Evolutionary conservation across 2,113 vertebrate genomes (phyloP).

Genomic region (Micromys minutus): DNA sequence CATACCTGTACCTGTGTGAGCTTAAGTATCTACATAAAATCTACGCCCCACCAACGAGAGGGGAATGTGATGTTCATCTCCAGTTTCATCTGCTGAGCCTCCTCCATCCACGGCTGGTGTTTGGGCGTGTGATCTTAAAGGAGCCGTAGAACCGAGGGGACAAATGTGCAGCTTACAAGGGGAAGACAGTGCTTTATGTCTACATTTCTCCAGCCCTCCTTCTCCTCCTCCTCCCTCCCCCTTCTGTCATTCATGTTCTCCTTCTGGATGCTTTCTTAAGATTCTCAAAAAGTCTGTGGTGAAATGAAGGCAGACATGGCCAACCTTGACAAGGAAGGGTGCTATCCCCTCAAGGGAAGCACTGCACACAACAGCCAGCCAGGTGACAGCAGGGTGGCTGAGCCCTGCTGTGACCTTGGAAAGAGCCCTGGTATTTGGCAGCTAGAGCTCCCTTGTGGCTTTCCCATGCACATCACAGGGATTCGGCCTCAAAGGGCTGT

Average conservation of each 20-base stretch:
- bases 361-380: background rate
- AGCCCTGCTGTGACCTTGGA: background rate
- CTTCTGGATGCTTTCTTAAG: background rate
- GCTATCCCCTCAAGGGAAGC: background rate
- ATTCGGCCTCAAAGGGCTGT: background rate
- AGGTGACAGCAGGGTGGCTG: background rate
- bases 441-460: background rate
- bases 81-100: background rate
- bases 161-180: background rate
- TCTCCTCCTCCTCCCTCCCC: fast-evolving
- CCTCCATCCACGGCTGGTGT: background rate
- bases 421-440: background rate
- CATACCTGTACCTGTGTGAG: background rate
- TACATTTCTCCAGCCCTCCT: background rate
- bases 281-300: background rate
- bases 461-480: background rate
- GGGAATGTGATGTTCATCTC: background rate
- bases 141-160: background rate
- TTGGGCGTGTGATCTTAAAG: background rate
- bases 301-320: background rate
- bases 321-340: background rate
- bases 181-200: background rate
- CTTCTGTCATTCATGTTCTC: background rate
- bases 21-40: background rate
- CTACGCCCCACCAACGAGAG: background rate